phyloP scores from a whole-genome alignment of 2,113 vertebrate genomes.

The Acrocephalus kingi region DNA sequence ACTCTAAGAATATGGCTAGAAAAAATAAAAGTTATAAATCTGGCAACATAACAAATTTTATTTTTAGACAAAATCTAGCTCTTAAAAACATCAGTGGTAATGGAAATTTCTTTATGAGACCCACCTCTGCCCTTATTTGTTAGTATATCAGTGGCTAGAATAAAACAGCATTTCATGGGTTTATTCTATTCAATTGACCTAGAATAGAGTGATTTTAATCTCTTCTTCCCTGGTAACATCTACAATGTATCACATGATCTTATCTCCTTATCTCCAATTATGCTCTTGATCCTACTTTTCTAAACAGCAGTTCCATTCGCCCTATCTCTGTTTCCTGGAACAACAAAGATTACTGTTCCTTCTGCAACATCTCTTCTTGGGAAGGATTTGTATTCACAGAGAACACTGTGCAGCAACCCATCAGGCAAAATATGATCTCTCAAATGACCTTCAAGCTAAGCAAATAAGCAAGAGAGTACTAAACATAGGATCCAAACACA shows the following conservation, averaged over 20 bases:
- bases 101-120: constrained; percentile 39
- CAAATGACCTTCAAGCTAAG: neutral
- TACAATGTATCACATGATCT: neutral
- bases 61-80: constrained; percentile 25
- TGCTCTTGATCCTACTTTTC: neutral
- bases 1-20: neutral
- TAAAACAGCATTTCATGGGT: neutral
- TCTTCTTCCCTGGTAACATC: neutral
- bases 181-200: neutral
- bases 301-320: neutral
- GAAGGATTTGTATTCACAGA: neutral
- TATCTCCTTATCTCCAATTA: neutral
- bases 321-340: neutral
- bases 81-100: neutral
- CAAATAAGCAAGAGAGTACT: neutral
- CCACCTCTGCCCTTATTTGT: neutral
- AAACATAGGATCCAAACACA: neutral
- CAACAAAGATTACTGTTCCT: neutral
- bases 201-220: neutral
- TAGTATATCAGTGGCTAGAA: neutral
- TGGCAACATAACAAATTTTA: neutral
- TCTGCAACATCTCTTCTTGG: neutral
- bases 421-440: neutral
- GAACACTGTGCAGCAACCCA: neutral
- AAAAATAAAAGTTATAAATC: constrained; percentile 1